Evolutionary conservation across 2,113 vertebrate genomes (phyloP), one percentile per base, ranked within the genome.

Genomic region (Aegotheles bennettii): DNA sequence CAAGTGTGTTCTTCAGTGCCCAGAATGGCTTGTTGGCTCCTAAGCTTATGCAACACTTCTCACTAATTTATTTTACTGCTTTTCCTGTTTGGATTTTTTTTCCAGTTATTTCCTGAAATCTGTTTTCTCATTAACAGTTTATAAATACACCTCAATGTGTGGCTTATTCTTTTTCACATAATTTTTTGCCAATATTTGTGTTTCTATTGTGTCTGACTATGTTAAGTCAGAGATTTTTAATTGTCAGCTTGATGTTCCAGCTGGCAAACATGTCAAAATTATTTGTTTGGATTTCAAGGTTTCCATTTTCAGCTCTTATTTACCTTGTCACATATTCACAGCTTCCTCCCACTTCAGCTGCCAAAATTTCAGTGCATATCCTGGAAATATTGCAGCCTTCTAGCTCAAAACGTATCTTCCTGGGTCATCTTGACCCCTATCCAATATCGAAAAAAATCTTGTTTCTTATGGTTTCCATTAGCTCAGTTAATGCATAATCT

Each of bases 191-290:
- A 93, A 59, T 90, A 63, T 94, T 90, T 87, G 43, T 90, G 48
- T 75, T 83, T 92, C 88, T 80, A 74, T 96, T 93, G 74, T 96
- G 73, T 75, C 69, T 95, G 63, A 88, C 71, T 91, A 43, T 56
- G 54, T 67, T 84, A 74, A 90, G 16, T 81, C 68, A 64, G 33
- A 84, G 47, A 78, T 70, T 93, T 90, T 92, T 86, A 95, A 90
- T 94, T 92, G 80, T 89, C 76, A 81, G 33, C 21, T 87, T 87
- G 68, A 74, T 68, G n/a, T 6, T 96, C 73, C 86, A 93, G 80
- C 54, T 93, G 56, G 73, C 43, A 71, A 86, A 92, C 48, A 4
- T 75, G 26, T 84, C 25, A 15, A 74, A 94, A 91, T 53, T 10
- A 6, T 74, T 94, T 77, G 35, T 89, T 51, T 90, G 64, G 33